Evolutionary conservation across 2,888 invertebrate genomes (phyloP), one percentile per base, ranked within the genome.

Genomic region (Rhamnusium bicolor): DNA sequence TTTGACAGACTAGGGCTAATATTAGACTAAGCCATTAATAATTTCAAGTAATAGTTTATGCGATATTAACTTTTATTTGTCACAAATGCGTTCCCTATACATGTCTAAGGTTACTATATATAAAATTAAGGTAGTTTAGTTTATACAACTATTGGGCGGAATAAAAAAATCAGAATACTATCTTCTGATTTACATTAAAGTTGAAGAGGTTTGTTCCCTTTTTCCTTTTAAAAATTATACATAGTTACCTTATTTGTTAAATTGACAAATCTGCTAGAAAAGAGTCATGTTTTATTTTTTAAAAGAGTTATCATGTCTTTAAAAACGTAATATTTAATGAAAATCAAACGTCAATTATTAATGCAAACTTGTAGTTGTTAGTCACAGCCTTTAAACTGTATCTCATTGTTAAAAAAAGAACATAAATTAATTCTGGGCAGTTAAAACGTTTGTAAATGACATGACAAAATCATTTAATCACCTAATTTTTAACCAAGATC

Each of bases 141-240:
- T 54, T 40, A 65, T 27, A 65, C 24, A 65, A 65, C 65, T 65
- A 65, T 32, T 65, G 65, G 65, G 65, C 65, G 65, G 65, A 65
- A 65, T 65, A 65, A 53, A 65, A 51, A 32, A 32, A 40, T 19
- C 65, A 65, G 65, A 65, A 53, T 32, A 32, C 32, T 27, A 40
- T 32, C 65, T 53, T 65, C 65, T 53, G 65, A 54, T 32, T 24
- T 54, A 65, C 10, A 65, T 29, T 58, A 53, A 63, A 53, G 65
- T 65, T 65, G 53, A 65, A 32, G 53, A 65, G 53, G 51, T 32
- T 65, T 65, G 65, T 65, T 65, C 65, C 65, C 65, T 53, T 65
- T 18, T 65, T 10, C 53, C 65, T 65, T 65, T 58, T 32, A 2
- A 24, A 65, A 53, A 21, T 65, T 65, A 53, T 65, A 65, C 65